Evolutionary conservation across 2,888 invertebrate genomes (phyloP), one percentile per base, ranked within the genome.

Genomic region (Leptinotarsa rubiginosa): DNA sequence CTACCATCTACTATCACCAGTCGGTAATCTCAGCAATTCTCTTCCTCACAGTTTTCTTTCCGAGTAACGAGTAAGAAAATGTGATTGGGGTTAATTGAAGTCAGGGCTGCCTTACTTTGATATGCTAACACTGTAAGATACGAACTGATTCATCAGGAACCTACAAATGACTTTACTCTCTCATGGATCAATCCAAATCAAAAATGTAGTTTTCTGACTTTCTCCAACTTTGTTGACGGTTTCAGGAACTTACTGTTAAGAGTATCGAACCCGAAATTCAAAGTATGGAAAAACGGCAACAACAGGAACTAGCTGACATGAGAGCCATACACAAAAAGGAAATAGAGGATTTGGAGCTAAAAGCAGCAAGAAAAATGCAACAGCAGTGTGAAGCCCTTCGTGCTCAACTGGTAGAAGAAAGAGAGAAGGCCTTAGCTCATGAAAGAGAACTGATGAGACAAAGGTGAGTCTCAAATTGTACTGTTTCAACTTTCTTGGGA

Each of bases 211-310:
- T 41, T 41, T 41, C 7, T 41, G 3, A 41, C 41, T 25, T 25
- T 25, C 3, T 22, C 41, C 10, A 41, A 41, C 41, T 41, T 0
- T 2, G 15, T 56, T 56, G 20, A 20, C 13, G n/a, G 4, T 75
- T 67, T 10, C 74, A 92, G 94, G 95, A 96, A 85, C 88, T 95
- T 83, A 96, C 96, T 4, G 94, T 96, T 0, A 96, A 95, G 88
- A 95, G 96, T 0, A 86, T 96, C n/a, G 96, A 96, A 87, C 93
- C 94, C 0, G 96, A 96, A 86, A 89, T 96, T 3, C 91, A 94
- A 31, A 93, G 92, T 81, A 94, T 96, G 93, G 92, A 93, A 49
- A 91, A 92, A 65, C 83, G 89, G 0, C 91, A 92, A 80, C 92
- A 93, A 81, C 90, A 92, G 83, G 92, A 93, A 82, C 86, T 95